Conservation (phyloP, 2,797 vertebrate species). For the Melanotaenia parkinsoni region DNA sequence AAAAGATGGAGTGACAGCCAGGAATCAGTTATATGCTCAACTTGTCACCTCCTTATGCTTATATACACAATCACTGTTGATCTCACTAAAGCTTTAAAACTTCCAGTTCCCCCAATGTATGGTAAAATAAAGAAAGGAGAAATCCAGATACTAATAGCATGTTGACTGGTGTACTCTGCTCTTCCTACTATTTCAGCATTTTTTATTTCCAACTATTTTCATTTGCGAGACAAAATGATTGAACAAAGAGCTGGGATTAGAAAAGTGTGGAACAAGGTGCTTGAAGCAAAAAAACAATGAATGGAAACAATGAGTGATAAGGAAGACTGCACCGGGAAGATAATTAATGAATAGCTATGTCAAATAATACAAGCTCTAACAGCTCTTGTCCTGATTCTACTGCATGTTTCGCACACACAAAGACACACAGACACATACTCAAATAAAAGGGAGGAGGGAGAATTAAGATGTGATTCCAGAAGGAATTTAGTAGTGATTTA, state of each 20-base stretch:
- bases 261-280: constrained; percentile 70
- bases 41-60: constrained; percentile 14
- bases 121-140: constrained; percentile 4
- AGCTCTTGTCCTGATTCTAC: constrained; percentile 74
- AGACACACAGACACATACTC: constrained; percentile 19
- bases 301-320: constrained; percentile 74
- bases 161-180: constrained; percentile 10
- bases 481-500: constrained; percentile 60
- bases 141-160: constrained; percentile 34
- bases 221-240: constrained; percentile 55
- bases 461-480: constrained; percentile 51
- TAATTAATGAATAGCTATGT: constrained; percentile 77
- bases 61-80: constrained; percentile 36
- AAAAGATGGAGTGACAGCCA: constrained; percentile 36
- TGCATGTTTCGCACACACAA: constrained; percentile 36
- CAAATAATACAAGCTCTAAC: constrained; percentile 73
- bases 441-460: constrained; percentile 29
- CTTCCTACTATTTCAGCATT: constrained; percentile 33
- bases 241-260: constrained; percentile 74
- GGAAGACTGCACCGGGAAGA: constrained; percentile 64
- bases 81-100: constrained; percentile 53
- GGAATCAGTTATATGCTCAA: constrained; percentile 36
- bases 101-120: constrained; percentile 18
- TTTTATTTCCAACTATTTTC: constrained; percentile 57
- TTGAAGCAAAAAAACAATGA: constrained; percentile 62